Percentiles rank a stretch among this genome's conserved stretches.
These are phyloP conservation scores for Eueremaeus valkanovi DNA, from an alignment of 2,888 invertebrate genomes.

Conservation along the genomic window DNA sequence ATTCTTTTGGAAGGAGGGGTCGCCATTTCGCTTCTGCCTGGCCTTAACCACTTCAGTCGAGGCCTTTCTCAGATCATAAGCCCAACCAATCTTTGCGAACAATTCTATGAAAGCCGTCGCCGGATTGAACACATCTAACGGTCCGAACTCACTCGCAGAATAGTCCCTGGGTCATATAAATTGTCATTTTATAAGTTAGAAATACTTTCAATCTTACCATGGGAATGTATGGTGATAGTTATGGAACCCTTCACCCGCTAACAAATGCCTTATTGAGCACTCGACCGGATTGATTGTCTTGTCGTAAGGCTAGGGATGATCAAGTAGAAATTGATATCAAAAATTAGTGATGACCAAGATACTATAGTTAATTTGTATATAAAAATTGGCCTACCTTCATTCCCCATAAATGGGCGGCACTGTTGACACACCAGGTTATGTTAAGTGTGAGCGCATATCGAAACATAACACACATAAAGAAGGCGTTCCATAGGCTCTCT, in stretches of 20 bases:
- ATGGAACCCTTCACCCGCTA: conserved; percentile 31
- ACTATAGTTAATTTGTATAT: background rate
- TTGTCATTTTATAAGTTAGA: conserved; percentile 51
- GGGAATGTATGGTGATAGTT: conserved; percentile 39
- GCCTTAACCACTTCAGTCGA: conserved; percentile 21
- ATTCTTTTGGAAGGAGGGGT: background rate
- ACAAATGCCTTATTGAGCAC: conserved; percentile 44
- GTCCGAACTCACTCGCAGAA: conserved; percentile 48
- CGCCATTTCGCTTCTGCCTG: conserved; percentile 28
- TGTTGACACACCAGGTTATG: conserved; percentile 90
- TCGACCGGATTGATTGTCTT: conserved; percentile 59
- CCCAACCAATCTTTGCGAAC: conserved; percentile 28
- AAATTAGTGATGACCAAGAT: background rate
- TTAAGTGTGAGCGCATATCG: conserved; percentile 80
- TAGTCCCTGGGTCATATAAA: conserved; percentile 55
- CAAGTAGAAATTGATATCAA: background rate
- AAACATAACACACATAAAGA: conserved; percentile 71
- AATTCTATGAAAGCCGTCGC: conserved; percentile 38
- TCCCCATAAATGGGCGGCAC: conserved; percentile 88
- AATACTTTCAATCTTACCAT: background rate
- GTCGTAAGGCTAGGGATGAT: conserved; percentile 66
- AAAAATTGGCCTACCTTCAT: background rate
- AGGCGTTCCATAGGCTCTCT: conserved; percentile 71
- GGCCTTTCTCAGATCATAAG: conserved; percentile 27
- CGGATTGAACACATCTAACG: conserved; percentile 37